Percentiles rank a stretch among this genome's conserved stretches.
phyloP scores from a whole-genome alignment of 1,140 invertebrate genomes.

The Melanaphis sacchari region DNA sequence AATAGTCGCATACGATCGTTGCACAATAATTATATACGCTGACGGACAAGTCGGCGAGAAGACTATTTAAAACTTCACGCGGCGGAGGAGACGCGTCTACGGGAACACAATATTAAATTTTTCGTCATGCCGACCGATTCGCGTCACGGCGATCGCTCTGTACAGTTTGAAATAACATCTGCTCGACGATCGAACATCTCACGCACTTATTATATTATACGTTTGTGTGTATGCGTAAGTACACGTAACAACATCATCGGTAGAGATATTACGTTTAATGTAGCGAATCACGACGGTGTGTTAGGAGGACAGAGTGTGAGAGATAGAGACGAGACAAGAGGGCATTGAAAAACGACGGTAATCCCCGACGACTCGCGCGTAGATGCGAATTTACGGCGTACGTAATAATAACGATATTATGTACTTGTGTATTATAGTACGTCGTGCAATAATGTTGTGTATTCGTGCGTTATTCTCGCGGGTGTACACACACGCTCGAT shows the following conservation, averaged over 20 bases:
- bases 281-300: not conserved
- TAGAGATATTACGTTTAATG: not conserved
- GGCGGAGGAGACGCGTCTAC: too few species aligned
- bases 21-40: too few species aligned
- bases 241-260: not conserved
- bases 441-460: not conserved
- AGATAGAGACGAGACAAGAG: too few species aligned
- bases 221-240: not conserved
- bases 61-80: not conserved
- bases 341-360: not conserved
- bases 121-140: not conserved
- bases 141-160: not conserved
- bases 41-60: not conserved
- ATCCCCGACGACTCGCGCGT: not conserved
- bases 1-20: too few species aligned
- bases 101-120: not conserved
- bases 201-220: not conserved
- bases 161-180: not conserved
- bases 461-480: not conserved
- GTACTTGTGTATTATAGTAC: not conserved
- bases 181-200: too few species aligned
- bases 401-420: not conserved
- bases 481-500: not conserved
- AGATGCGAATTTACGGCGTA: slow-evolving; percentile 4
- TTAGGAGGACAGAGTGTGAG: not conserved